Base-by-base conservation (phyloP, 2,113 vertebrate species). In the Thomomys bottae region DNA sequence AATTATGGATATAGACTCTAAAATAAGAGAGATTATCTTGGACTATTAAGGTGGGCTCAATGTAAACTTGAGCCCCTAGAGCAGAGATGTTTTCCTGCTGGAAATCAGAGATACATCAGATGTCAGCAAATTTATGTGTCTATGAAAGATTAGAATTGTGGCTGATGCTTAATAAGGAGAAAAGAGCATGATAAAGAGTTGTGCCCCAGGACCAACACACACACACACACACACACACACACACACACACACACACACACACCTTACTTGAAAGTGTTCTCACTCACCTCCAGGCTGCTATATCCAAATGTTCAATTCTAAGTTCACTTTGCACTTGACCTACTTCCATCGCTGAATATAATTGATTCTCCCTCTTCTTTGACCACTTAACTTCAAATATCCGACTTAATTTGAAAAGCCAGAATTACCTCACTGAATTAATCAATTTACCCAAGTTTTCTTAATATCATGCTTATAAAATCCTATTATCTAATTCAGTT, bases 401-500 rank as follows among this genome's bases (percentile, higher is more conserved):
- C 94, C 59, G 90, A 67, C 45, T 78, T 82, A 30, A 68, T 63
- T 63, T n/a, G 59, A 89, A 94, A 90, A 88, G 32, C 8, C 32
- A 70, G 34, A 84, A 72, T 68, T 42, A 67, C 34, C 45, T 78
- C 17, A 38, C 38, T 86, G 76, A 83, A 79, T 77, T 68, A 36
- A 87, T 68, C 34, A 76, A 61, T 57, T 89, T 42, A 70, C 49
- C 57, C 75, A 36, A 21, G 85, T 78, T 63, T 81, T 93, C 84
- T 66, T 76, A 73, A 34, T 8, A 30, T 59, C 15, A 3, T 36
- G 34, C 9, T 61, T 57, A 42, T 4, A 89, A 82, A 90, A 88
- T 78, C 59, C 70, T 85, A 64, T 90, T 68, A 75, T 20, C 12
- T 10, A 54, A 70, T 42, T 91, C 34, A 79, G 9, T 54, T 87